Base-by-base conservation (phyloP, 2,113 vertebrate species). In the Sorex fumeus region DNA sequence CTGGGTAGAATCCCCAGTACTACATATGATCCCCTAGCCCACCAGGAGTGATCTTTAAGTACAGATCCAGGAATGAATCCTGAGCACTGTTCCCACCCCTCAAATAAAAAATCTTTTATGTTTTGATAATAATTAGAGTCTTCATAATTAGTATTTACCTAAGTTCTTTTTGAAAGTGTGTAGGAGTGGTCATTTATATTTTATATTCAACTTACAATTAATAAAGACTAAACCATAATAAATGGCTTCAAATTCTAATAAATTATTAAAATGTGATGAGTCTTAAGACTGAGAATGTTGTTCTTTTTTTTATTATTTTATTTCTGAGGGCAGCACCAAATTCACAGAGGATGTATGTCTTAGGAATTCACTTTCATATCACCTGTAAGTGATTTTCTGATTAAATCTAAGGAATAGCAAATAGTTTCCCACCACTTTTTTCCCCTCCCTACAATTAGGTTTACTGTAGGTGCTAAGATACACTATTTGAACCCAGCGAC, bases 151-250 rank as follows among this genome's bases (percentile, higher is more conserved):
- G 18, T 50, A 83, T 57, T 93, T 83, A 88, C 21, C 57, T 19
- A 84, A 60, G 5, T 60, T 89, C 12, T 92, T 43, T 91, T 93
- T 71, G 15, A 84, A 90, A 90, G 85, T 86, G 45, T 0, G 30
- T 74, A 87, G 87, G 43, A 77, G 78, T 77, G 2, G 1, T 34
- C 9, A 62, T n/a, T n/a, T n/a, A n/a, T 77, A 34, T 77, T 92
- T 95, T 89, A 69, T 75, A 23, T 53, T 93, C 89, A 3, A 25
- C 83, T 92, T 66, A 57, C 36, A 76, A 83, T 34, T 88, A 91
- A 71, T 47, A 89, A 81, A 93, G 69, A 84, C 28, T 45, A 91
- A 88, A 27, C 47, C 60, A 90, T 66, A 43, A 36, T 66, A 34
- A 34, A 62, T 81, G n/a, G 25, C 83, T 3, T 92, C 32, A 70